phyloP scores from a whole-genome alignment of 2,888 invertebrate species.

The Ophion ellenae region DNA sequence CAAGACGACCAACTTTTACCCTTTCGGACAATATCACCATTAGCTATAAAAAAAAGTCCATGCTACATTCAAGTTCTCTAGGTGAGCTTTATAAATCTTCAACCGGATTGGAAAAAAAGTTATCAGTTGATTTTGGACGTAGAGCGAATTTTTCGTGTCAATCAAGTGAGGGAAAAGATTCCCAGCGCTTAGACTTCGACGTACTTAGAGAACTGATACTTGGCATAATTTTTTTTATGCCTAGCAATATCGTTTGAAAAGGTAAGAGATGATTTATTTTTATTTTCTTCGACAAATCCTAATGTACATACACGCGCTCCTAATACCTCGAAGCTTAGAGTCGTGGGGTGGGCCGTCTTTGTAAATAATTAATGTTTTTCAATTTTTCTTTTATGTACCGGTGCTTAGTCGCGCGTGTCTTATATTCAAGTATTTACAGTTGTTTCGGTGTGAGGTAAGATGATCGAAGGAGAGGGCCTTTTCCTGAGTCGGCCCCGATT shows the following conservation, averaged over 20 bases:
- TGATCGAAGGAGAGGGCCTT: constrained; percentile 49
- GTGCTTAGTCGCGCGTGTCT: constrained; percentile 66
- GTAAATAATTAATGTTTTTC: neutral
- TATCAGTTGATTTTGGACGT: too few species aligned
- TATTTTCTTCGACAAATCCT: neutral
- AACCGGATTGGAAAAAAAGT: neutral
- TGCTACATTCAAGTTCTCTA: neutral
- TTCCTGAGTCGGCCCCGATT: constrained; percentile 58
- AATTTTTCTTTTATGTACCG: constrained; percentile 72
- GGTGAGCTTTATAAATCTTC: neutral
- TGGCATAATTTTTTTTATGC: neutral
- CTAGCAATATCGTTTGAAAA: neutral
- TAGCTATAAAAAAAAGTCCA: neutral
- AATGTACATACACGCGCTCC: neutral
- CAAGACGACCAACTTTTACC: too few species aligned
- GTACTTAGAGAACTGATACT: neutral
- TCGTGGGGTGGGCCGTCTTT: neutral
- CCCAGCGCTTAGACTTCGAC: too few species aligned
- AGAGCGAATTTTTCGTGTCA: too few species aligned
- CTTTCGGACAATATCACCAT: neutral
- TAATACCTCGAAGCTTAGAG: neutral
- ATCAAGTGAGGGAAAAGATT: too few species aligned
- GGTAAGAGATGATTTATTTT: neutral
- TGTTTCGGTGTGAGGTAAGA: constrained; percentile 53
- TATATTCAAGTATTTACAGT: constrained; percentile 73